Conservation (phyloP, 2,797 vertebrate genomes). For the Otus scops region DNA sequence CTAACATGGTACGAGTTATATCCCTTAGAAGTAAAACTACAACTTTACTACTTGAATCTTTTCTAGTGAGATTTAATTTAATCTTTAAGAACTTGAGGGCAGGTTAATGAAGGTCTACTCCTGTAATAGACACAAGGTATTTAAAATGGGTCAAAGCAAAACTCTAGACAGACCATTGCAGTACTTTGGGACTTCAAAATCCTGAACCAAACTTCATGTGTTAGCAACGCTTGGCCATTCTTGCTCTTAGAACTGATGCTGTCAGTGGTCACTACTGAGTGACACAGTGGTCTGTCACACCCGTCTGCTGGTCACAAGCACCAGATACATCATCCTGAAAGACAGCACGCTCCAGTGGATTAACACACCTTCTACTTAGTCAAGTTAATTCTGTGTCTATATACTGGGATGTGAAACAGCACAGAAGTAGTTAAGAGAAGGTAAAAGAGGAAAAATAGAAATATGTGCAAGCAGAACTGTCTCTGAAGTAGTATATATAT, state of each 20-base stretch:
- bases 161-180: not conserved
- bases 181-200: not conserved
- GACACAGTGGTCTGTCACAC: not conserved
- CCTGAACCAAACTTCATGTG: not conserved
- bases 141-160: conserved; percentile 42
- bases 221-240: not conserved
- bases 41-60: not conserved
- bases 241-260: not conserved
- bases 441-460: not conserved
- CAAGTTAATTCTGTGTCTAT: not conserved
- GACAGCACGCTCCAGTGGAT: not conserved
- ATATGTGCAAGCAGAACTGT: not conserved
- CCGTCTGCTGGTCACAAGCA: not conserved
- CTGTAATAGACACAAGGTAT: not conserved
- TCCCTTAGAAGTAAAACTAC: not conserved
- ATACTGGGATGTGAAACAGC: not conserved
- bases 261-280: not conserved
- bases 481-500: not conserved
- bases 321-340: not conserved
- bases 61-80: conserved; percentile 45
- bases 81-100: conserved; percentile 31
- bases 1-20: not conserved
- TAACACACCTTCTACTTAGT: not conserved
- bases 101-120: conserved; percentile 53
- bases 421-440: not conserved